A percentile compares a stretch with the other conserved stretches of the same genome.
These are phyloP conservation scores for Sturnus vulgaris DNA, from an alignment of 2,113 vertebrate species.

Conservation along the genomic window DNA sequence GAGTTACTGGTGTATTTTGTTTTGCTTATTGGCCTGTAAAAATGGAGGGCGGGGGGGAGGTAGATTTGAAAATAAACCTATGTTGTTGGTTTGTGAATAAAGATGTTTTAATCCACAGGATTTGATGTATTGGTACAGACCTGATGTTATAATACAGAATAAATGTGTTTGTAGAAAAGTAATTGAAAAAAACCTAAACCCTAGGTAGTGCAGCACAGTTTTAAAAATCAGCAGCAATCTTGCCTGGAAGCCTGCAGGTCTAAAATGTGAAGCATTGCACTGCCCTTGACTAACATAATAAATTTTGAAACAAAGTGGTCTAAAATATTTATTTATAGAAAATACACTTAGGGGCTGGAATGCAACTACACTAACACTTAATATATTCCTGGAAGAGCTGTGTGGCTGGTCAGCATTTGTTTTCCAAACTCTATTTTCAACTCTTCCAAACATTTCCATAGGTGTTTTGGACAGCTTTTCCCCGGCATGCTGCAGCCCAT, in stretches of 20 bases:
- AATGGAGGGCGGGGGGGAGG: fast-evolving
- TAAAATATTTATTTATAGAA: conserved; percentile 22
- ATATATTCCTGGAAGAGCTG: background rate
- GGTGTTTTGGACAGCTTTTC: background rate
- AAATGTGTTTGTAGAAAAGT: background rate
- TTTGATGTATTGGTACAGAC: background rate
- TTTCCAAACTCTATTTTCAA: background rate
- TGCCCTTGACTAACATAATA: background rate
- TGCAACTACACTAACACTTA: background rate
- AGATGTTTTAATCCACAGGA: background rate
- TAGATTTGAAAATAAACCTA: background rate
- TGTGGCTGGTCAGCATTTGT: background rate
- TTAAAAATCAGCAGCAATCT: background rate
- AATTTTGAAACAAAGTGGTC: background rate
- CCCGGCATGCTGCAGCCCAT: fast-evolving
- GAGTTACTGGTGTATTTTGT: background rate
- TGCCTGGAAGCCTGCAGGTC: background rate
- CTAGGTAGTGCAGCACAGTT: background rate
- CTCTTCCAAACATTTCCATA: background rate
- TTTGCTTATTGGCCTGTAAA: background rate
- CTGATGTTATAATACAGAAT: background rate
- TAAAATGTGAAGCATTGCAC: background rate
- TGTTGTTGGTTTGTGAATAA: background rate
- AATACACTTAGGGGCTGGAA: background rate
- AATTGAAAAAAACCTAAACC: background rate